A percentile compares a stretch with the other conserved stretches of the same genome.
Conservation (phyloP, 2,888 invertebrate genomes). For the Noctua janthe region DNA sequence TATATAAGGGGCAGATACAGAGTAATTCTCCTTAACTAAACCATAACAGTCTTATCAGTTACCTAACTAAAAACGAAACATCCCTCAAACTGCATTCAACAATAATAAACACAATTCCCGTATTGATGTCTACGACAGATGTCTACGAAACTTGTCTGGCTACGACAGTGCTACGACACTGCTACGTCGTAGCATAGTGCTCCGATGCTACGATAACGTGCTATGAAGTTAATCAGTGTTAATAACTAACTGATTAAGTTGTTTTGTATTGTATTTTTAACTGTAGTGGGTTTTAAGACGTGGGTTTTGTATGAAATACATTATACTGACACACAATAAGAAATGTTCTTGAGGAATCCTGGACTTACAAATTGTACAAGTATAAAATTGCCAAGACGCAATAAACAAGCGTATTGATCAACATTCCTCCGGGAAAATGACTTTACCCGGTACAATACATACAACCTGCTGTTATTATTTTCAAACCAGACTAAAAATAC, state of each 20-base stretch:
- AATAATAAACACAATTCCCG: slow-evolving; percentile 47
- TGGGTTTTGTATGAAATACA: neutral
- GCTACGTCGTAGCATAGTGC: slow-evolving; percentile 39
- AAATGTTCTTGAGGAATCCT: neutral
- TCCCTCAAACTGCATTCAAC: slow-evolving; percentile 42
- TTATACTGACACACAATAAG: neutral
- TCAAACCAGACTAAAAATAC: neutral
- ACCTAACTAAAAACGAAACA: slow-evolving; percentile 25
- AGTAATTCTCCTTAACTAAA: neutral
- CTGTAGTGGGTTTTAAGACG: neutral
- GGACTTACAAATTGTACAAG: neutral
- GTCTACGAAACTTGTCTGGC: slow-evolving; percentile 63
- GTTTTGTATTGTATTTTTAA: neutral
- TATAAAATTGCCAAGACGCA: neutral
- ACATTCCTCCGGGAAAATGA: neutral
- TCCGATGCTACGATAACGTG: slow-evolving; percentile 46
- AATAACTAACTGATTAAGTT: neutral
- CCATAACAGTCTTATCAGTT: slow-evolving; percentile 19
- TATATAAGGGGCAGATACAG: neutral
- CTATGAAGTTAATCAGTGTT: slow-evolving; percentile 17
- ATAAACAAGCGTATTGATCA: neutral
- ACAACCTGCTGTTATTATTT: neutral
- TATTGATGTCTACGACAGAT: slow-evolving; percentile 62
- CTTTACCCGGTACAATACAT: too few species aligned
- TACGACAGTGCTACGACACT: slow-evolving; percentile 56